Percentiles rank a stretch among this genome's conserved stretches.
Evolutionary conservation across 2,888 invertebrate species (phyloP).

Genomic region (Zonitis immaculata): DNA sequence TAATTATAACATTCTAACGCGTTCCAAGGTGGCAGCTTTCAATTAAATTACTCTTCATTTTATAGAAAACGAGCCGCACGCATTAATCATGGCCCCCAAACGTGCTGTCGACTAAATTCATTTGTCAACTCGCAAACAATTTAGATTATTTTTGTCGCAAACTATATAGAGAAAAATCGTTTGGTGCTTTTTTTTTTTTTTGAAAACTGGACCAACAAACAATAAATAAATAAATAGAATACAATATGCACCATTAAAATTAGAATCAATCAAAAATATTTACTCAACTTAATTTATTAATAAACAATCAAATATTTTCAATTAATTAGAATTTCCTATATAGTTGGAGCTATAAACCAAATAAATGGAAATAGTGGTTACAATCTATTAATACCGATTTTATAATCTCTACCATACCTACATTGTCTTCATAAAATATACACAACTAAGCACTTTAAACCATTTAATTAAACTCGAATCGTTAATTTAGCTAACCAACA

Average conservation of each 20-base stretch:
- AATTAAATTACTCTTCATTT: slow-evolving; percentile 36
- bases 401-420: background rate
- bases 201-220: slow-evolving; percentile 22
- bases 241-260: slow-evolving; percentile 8
- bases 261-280: too few species aligned
- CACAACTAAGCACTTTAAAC: background rate
- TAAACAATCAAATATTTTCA: too few species aligned
- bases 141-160: slow-evolving; percentile 36
- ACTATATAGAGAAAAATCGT: slow-evolving; percentile 29
- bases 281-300: too few species aligned
- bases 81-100: slow-evolving; percentile 32
- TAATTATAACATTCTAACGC: slow-evolving; percentile 23
- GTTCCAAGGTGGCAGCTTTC: slow-evolving; percentile 32
- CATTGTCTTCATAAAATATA: slow-evolving; percentile 1
- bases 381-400: background rate
- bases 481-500: background rate
- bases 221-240: slow-evolving; percentile 20
- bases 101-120: slow-evolving; percentile 33
- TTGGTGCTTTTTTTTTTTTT: too few species aligned
- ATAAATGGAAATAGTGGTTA: background rate
- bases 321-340: background rate
- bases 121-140: slow-evolving; percentile 38
- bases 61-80: slow-evolving; percentile 31
- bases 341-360: too few species aligned
- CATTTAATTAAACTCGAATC: slow-evolving; percentile 3